Evolutionary conservation across 2,797 vertebrate species (phyloP), one percentile per base, ranked within the genome.

Genomic region (Cossypha heuglini): DNA sequence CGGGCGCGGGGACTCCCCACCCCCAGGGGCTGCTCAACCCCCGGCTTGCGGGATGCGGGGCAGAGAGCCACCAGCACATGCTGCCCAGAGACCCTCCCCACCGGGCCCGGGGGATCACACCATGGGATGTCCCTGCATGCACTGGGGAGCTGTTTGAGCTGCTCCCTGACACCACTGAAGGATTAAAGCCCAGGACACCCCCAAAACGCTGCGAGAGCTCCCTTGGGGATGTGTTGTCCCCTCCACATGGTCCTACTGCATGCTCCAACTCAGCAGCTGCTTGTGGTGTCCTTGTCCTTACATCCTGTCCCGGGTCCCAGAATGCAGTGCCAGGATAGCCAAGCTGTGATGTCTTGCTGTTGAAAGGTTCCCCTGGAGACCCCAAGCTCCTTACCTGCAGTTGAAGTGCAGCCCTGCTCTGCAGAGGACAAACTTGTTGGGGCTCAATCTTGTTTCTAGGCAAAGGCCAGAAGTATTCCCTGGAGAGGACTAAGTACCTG

Each of bases 261-360:
- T 2, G 0, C 25, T 58, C 33, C 33, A 69, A 26, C 33, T 51
- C 20, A 51, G 64, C 57, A 76, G 43, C 24, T 77, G 33, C 29
- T 83, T 64, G 51, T 51, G 25, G 43, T 71, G 18, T 38, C 21
- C 51, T 64, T 35, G 14, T 71, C 25, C 15, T 51, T 68, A 48
- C 6, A 5, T 45, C n/a, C 29, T 3, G 2, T 74, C 72, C 48
- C 67, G n/a, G 16, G 2, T 61, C 37, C 33, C 49, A 59, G 14
- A 26, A 26, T 11, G 58, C 10, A 72, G 38, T 67, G 48, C 43
- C 11, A 20, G n/a, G 10, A 40, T 1, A 7, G 40, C 26, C 54
- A 63, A 54, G 28, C 24, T 21, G 4, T 0, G n/a, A 11, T 21
- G 13, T 37, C 4, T 0, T 1, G 0, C 5, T 49, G 18, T 26